Conservation (phyloP, 2,113 vertebrate species). For the Psilopogon haemacephalus region DNA sequence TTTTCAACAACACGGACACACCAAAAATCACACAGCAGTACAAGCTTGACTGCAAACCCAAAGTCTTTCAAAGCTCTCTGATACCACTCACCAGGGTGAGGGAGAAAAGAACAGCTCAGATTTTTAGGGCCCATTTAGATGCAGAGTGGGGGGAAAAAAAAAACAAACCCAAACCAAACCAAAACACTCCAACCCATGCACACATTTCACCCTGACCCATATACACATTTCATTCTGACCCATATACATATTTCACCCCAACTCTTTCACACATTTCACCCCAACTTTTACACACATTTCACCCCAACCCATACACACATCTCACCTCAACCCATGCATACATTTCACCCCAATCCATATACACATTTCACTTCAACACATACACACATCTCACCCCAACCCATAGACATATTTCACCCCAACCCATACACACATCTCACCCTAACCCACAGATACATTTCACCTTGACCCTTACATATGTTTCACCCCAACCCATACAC, state of each 20-base stretch:
- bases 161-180: neutral
- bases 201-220: neutral
- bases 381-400: too few species aligned
- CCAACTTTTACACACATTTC: too few species aligned
- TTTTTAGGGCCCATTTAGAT: neutral
- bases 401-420: too few species aligned
- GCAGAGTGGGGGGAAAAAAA: neutral
- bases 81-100: neutral
- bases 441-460: too few species aligned
- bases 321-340: neutral
- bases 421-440: neutral
- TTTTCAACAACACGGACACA: neutral
- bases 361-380: neutral
- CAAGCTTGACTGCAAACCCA: neutral
- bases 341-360: neutral
- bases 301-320: neutral
- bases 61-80: neutral
- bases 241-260: too few species aligned
- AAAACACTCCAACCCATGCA: neutral
- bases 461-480: too few species aligned
- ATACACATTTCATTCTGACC: too few species aligned
- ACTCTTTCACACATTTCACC: neutral
- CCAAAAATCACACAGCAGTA: neutral
- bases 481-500: too few species aligned
- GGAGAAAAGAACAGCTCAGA: neutral